Base-by-base conservation (phyloP, 2,888 invertebrate genomes). In the Masnerella sp. region DNA sequence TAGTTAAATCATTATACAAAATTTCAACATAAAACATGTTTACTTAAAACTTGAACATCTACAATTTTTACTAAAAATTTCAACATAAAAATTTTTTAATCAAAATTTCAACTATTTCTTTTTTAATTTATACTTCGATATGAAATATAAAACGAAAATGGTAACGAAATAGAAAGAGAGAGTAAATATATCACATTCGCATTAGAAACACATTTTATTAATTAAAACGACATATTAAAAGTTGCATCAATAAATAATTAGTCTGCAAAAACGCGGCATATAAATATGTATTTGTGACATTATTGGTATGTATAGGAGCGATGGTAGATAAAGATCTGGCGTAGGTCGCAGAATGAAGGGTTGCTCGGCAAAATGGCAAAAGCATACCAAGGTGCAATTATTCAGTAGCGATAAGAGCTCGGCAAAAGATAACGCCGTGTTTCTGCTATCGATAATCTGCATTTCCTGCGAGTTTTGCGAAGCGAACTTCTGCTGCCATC, bases 401-500 rank as follows among this genome's bases (percentile, higher is more conserved):
- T 74, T 70, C 70, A 74, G 74, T 62, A 68, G 71, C 70, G 70
- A 75, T 75, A 75, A 75, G 67, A 59, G 71, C 70, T 71, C 74
- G 74, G 74, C 74, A 45, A 75, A 71, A 71, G 75, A 75, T 75
- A 75, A 75, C 71, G 68, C 71, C 52, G 54, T 65, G 75, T 68
- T 64, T 74, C 72, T 65, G 67, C 65, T 72, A 76, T 75, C 71
- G 75, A 77, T 70, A 74, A 79, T 79, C 77, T 75, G 74, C 73
- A 75, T 78, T 77, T 77, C 74, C 74, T 69, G 72, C 74, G 70
- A 52, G 71, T 34, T 47, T 71, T 11, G 40, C 56, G 36, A 62
- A 61, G 67, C 58, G 58, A 42, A 56, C 61, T 69, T 59, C 67
- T 71, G 58, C 82, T 80, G 83, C 83, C 83, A 83, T 83, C 83